These are phyloP conservation scores for Choristoneura rosaceana DNA, from an alignment of 2,888 invertebrate genomes.

Conservation along the genomic window DNA sequence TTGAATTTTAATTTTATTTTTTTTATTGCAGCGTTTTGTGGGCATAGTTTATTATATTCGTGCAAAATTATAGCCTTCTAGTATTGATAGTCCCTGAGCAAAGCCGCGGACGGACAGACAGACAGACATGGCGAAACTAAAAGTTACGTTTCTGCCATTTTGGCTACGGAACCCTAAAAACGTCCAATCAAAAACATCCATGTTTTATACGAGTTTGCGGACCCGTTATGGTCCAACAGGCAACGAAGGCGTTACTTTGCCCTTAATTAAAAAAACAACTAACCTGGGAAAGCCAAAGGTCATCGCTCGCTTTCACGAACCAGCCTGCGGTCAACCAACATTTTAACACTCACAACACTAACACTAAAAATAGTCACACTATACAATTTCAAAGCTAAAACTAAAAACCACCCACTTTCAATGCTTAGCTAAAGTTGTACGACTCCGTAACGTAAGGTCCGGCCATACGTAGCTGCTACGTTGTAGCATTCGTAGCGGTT, in stretches of 20 bases:
- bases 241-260: conserved; percentile 45
- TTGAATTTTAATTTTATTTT: too few relatives aligned
- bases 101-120: too few relatives aligned
- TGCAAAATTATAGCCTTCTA: too few relatives aligned
- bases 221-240: conserved; percentile 21
- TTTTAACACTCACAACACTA: conserved; percentile 60
- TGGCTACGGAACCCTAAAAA: too few relatives aligned
- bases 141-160: too few relatives aligned
- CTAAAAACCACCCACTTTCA: conserved; percentile 30
- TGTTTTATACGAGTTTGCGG: conserved; percentile 7
- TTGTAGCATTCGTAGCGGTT: conserved; percentile 67
- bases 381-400: conserved; percentile 2
- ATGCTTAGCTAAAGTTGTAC: conserved; percentile 31
- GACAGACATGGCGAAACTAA: too few relatives aligned
- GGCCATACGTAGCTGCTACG: conserved; percentile 41
- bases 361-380: conserved; percentile 42
- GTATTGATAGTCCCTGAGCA: too few relatives aligned
- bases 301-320: conserved; percentile 72
- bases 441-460: conserved; percentile 50
- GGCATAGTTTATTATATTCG: too few relatives aligned
- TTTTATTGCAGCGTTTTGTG: too few relatives aligned
- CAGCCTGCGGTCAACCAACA: conserved; percentile 59
- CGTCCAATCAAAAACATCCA: not conserved
- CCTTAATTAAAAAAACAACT: conserved; percentile 75
- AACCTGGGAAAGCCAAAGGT: conserved; percentile 77